Evolutionary conservation across 2,888 invertebrate species (phyloP).

Genomic region (Drosophila macrospina): DNA sequence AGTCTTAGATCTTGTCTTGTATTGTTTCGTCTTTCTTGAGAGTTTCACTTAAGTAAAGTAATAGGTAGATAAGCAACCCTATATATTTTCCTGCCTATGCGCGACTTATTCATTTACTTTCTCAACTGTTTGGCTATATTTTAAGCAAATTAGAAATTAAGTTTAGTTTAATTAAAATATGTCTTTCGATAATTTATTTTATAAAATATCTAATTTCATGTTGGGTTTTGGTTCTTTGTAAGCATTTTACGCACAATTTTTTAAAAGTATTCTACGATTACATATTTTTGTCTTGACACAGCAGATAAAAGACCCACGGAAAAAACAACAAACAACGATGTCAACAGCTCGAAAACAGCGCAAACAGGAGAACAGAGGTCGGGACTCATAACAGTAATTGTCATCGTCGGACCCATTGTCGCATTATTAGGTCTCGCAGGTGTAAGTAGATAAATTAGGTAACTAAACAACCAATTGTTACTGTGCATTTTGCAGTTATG

Average conservation of each 20-base stretch:
- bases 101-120: background rate
- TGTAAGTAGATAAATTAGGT: slow-evolving; percentile 35
- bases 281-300: slow-evolving; percentile 32
- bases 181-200: background rate
- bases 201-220: background rate
- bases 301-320: slow-evolving; percentile 73
- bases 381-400: slow-evolving; percentile 91
- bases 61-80: background rate
- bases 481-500: slow-evolving; percentile 87
- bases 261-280: slow-evolving; percentile 1
- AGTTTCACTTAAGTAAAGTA: background rate
- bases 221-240: slow-evolving; percentile 20
- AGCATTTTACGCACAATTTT: background rate
- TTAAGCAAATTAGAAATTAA: background rate
- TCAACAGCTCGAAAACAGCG: slow-evolving; percentile 34
- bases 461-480: slow-evolving; percentile 13
- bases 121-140: background rate
- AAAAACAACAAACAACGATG: slow-evolving; percentile 73
- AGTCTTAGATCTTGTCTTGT: too few species aligned
- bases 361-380: slow-evolving; percentile 87
- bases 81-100: too few species aligned
- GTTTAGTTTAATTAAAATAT: background rate
- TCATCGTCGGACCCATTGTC: slow-evolving; percentile 86
- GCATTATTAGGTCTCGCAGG: slow-evolving; percentile 44
- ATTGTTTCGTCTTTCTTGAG: too few species aligned